A percentile compares a stretch with the other conserved stretches of the same genome.
Conservation (phyloP, 2,797 vertebrate genomes). For the Danio aesculapii region DNA sequence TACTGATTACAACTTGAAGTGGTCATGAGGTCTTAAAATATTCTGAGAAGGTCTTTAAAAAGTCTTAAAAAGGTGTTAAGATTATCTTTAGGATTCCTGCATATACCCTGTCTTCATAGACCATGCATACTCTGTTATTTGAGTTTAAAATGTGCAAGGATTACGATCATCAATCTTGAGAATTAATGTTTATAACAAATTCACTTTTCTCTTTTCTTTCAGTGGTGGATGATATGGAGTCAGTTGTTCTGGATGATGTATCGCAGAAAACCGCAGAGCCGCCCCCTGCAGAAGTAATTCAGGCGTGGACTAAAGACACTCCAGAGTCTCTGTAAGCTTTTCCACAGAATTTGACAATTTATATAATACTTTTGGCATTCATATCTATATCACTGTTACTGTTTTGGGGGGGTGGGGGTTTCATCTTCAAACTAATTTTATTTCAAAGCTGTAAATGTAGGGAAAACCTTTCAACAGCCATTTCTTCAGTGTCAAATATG, state of each 20-base stretch:
- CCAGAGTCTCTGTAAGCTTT: conserved; percentile 65
- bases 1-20: no score
- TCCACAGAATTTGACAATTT: background rate
- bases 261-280: conserved; percentile 62
- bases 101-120: background rate
- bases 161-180: background rate
- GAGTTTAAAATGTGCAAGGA: background rate
- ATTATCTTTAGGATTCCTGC: no score
- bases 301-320: conserved; percentile 84
- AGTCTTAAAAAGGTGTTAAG: no score
- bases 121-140: background rate
- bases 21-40: no score
- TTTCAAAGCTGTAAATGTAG: background rate
- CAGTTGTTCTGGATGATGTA: conserved; percentile 81
- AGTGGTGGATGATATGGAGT: conserved; percentile 88
- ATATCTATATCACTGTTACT: background rate
- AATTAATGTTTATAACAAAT: background rate
- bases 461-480: no score
- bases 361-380: background rate
- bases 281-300: conserved; percentile 69
- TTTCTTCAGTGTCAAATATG: no score
- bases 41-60: no score
- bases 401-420: no score
- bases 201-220: conserved; percentile 42
- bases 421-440: background rate